These are phyloP conservation scores for Saguinus midas DNA, from an alignment of 2,113 vertebrate species.

Conservation along the genomic window DNA sequence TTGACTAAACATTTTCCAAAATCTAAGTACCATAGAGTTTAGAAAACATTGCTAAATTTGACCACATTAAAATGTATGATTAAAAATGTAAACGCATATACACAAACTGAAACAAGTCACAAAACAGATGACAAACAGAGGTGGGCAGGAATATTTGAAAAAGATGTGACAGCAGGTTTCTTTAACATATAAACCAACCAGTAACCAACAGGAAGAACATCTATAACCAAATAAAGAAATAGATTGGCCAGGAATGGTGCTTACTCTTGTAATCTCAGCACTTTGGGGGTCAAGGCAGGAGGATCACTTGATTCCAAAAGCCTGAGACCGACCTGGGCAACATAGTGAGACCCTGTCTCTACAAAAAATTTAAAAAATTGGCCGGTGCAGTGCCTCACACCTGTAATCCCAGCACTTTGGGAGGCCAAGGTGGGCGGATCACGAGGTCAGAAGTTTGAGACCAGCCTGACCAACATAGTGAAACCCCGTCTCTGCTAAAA, in stretches of 20 bases:
- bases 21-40: background rate
- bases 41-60: background rate
- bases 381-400: too few species aligned
- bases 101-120: background rate
- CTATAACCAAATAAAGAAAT: background rate
- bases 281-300: background rate
- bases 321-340: background rate
- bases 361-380: too few species aligned
- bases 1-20: background rate
- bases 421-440: too few species aligned
- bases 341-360: too few species aligned
- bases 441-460: too few species aligned
- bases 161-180: background rate
- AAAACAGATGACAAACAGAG: background rate
- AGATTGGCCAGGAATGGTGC: background rate
- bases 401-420: too few species aligned
- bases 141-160: background rate
- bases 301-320: background rate
- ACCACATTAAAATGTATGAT: conserved; percentile 15
- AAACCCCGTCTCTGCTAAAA: too few species aligned
- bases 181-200: background rate
- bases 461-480: too few species aligned
- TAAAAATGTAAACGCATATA: background rate
- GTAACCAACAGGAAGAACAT: background rate
- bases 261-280: background rate